A percentile compares a stretch with the other conserved stretches of the same genome.
Conservation (phyloP, 2,113 vertebrate species). For the Heloderma charlesbogerti region DNA sequence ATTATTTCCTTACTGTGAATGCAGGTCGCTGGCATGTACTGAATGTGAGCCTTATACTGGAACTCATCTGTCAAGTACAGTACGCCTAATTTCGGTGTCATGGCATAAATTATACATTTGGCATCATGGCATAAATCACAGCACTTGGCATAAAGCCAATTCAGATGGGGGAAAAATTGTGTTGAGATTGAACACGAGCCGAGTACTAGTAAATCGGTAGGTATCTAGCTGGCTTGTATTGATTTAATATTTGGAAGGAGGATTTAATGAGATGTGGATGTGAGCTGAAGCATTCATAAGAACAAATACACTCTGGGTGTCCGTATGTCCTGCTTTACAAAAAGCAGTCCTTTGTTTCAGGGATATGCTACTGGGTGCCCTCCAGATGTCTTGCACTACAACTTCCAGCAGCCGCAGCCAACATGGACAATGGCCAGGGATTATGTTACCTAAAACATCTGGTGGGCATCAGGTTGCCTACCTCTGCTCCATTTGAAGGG, state of each 20-base stretch:
- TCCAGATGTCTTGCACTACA: no score
- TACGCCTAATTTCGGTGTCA: background rate
- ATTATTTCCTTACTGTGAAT: background rate
- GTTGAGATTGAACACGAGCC: background rate
- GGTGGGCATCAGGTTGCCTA: no score
- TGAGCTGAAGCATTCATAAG: background rate
- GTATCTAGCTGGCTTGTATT: background rate
- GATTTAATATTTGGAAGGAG: background rate
- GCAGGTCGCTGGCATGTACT: background rate
- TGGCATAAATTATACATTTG: no score
- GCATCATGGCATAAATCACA: background rate
- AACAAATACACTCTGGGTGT: no score
- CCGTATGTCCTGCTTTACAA: no score
- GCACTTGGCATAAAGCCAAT: background rate
- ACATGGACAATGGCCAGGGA: no score
- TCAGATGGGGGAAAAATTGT: background rate
- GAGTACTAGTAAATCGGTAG: background rate
- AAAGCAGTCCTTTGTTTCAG: no score
- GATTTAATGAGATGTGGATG: background rate
- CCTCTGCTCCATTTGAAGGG: no score
- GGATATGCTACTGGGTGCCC: no score
- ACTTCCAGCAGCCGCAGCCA: no score
- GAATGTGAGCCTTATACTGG: no score
- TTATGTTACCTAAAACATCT: no score
- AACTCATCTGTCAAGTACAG: background rate